These are phyloP conservation scores for Oostethus manadensis DNA, from an alignment of 2,113 vertebrate genomes.

Conservation along the genomic window DNA sequence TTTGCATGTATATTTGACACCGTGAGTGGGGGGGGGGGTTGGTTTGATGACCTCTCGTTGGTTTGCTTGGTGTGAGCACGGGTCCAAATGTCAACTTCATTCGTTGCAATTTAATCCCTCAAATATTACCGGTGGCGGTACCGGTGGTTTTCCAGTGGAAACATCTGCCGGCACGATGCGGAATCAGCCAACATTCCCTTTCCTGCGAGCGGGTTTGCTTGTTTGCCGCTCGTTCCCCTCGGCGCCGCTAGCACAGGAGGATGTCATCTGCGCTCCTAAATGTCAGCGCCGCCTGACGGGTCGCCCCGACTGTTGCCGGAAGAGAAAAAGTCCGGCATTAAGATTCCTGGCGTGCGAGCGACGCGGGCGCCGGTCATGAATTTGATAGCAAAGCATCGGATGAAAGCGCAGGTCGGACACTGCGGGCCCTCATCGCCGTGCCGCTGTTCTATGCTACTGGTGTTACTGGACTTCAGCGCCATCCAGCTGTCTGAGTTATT, in stretches of 20 bases:
- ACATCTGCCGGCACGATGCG: too few species aligned
- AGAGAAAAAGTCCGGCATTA: slow-evolving; percentile 1
- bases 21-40: too few species aligned
- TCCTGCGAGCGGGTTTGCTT: too few species aligned
- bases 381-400: slow-evolving; percentile 7
- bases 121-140: too few species aligned
- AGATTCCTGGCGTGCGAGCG: neutral
- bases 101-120: too few species aligned
- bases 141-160: too few species aligned
- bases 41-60: too few species aligned
- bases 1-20: too few species aligned
- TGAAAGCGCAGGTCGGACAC: neutral
- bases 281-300: neutral
- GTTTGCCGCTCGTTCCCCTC: neutral
- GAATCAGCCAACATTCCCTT: too few species aligned
- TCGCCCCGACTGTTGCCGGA: neutral
- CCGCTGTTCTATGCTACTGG: neutral
- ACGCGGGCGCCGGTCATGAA: neutral
- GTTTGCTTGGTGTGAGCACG: too few species aligned
- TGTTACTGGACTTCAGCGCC: slow-evolving; percentile 10
- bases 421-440: neutral
- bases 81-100: too few species aligned
- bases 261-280: neutral
- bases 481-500: neutral
- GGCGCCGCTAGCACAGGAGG: neutral